phyloP scores from a whole-genome alignment of 2,113 vertebrate species.

The Taurulus bubalis region DNA sequence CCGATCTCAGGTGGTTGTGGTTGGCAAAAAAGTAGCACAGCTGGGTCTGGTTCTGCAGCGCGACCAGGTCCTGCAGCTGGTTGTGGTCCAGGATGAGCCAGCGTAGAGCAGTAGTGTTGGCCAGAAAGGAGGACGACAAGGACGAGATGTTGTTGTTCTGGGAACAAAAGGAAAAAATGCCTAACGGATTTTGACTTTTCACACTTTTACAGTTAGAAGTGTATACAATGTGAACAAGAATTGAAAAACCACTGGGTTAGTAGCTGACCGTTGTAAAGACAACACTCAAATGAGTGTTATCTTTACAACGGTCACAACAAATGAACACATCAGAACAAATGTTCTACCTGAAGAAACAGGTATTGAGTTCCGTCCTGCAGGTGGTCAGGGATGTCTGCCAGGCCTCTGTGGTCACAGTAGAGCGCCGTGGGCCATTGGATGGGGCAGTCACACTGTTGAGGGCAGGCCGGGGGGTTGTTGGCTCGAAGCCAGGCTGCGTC shows the following conservation, averaged over 20 bases:
- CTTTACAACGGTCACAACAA: too few species aligned
- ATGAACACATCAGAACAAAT: too few species aligned
- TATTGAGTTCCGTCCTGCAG: constrained; percentile 78
- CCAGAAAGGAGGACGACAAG: constrained; percentile 61
- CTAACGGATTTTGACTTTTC: background rate
- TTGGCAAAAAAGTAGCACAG: constrained; percentile 82
- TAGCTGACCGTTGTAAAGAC: constrained; percentile 11
- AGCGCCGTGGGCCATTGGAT: constrained; percentile 83
- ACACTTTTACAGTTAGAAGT: background rate
- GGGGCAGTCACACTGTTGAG: constrained; percentile 81
- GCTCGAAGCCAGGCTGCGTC: constrained; percentile 74
- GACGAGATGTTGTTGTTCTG: constrained; percentile 81
- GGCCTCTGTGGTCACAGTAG: constrained; percentile 81
- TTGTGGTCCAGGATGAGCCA: constrained; percentile 85
- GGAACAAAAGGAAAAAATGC: background rate
- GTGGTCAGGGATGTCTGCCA: constrained; percentile 57
- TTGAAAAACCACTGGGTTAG: constrained; percentile 15
- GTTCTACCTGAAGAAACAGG: constrained; percentile 81
- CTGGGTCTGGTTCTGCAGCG: constrained; percentile 73
- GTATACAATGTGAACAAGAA: constrained; percentile 10
- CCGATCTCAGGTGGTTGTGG: constrained; percentile 77
- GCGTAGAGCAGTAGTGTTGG: constrained; percentile 75
- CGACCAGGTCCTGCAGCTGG: constrained; percentile 56
- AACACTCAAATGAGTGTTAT: too few species aligned
- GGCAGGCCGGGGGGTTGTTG: constrained; percentile 75